Evolutionary conservation across 2,113 vertebrate genomes (phyloP).

Genomic region (Physeter macrocephalus): DNA sequence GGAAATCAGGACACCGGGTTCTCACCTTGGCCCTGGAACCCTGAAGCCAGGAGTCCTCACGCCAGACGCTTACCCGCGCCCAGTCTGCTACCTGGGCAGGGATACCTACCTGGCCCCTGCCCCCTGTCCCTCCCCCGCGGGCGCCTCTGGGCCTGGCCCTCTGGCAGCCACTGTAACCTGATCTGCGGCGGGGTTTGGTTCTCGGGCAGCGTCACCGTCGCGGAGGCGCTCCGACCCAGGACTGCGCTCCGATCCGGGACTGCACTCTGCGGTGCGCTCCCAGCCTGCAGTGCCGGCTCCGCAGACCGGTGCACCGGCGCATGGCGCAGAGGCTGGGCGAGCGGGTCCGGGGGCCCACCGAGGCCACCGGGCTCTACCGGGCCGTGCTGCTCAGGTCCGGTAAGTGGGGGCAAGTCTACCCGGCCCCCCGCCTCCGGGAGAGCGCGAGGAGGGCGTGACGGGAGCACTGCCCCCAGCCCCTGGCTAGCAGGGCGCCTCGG

Average conservation of each 20-base stretch:
- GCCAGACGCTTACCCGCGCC: not conserved
- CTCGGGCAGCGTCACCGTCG: not conserved
- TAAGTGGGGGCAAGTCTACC: constrained; percentile 70
- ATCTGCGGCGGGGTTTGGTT: constrained; percentile 9
- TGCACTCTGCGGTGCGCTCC: not conserved
- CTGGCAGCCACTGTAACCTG: not conserved
- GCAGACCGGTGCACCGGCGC: not conserved
- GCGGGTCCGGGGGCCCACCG: constrained; percentile 68
- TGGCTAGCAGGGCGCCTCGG: accelerated
- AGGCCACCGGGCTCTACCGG: constrained; percentile 80
- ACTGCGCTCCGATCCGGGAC: not conserved
- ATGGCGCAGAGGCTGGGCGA: constrained; percentile 81
- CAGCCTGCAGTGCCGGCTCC: not conserved
- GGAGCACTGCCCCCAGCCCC: not conserved
- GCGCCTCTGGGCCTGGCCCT: not conserved
- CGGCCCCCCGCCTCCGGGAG: accelerated
- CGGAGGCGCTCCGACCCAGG: constrained; percentile 43
- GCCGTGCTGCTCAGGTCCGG: constrained; percentile 86
- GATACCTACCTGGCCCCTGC: not conserved
- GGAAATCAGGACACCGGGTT: not conserved
- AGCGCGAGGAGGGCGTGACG: accelerated
- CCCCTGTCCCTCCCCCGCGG: not conserved
- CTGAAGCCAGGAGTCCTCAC: no score
- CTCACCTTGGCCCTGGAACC: not conserved
- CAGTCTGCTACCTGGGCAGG: not conserved